Percentiles rank a stretch among this genome's conserved stretches.
Evolutionary conservation across 2,888 invertebrate species (phyloP).

Genomic region (Nezara viridula): DNA sequence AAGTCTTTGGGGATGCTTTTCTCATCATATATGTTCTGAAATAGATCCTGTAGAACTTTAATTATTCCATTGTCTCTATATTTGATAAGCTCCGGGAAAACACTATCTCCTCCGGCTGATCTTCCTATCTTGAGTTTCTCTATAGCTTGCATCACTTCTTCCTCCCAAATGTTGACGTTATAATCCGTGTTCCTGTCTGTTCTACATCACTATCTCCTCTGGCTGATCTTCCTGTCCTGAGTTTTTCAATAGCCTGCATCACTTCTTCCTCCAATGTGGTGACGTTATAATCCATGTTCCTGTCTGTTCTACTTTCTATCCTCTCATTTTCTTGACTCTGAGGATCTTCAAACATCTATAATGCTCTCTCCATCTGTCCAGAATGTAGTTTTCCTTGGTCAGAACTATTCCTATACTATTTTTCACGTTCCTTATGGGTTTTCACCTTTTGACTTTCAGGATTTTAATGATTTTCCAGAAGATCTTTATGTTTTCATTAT

Average conservation of each 20-base stretch:
- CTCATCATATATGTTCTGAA: too few species aligned
- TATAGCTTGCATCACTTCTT: neutral
- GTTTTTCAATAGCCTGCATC: neutral
- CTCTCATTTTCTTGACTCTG: too few species aligned
- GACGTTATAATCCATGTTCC: neutral
- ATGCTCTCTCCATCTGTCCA: neutral
- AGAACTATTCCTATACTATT: neutral
- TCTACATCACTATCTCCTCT: neutral
- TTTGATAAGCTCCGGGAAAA: neutral
- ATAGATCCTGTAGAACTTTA: too few species aligned
- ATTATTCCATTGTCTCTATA: too few species aligned
- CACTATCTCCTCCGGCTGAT: neutral
- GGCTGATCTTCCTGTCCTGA: neutral
- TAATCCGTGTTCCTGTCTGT: neutral
- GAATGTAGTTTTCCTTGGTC: neutral
- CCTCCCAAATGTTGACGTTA: neutral
- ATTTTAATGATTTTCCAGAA: too few species aligned
- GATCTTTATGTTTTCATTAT: too few species aligned
- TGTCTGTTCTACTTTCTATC: neutral
- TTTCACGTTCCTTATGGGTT: neutral
- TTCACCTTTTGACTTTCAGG: too few species aligned
- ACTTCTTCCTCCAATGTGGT: neutral
- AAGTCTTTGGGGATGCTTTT: too few species aligned
- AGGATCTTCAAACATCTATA: neutral
- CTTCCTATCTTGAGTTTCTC: neutral